Evolutionary conservation across 2,113 vertebrate species (phyloP).

Genomic region (Lagopus muta): DNA sequence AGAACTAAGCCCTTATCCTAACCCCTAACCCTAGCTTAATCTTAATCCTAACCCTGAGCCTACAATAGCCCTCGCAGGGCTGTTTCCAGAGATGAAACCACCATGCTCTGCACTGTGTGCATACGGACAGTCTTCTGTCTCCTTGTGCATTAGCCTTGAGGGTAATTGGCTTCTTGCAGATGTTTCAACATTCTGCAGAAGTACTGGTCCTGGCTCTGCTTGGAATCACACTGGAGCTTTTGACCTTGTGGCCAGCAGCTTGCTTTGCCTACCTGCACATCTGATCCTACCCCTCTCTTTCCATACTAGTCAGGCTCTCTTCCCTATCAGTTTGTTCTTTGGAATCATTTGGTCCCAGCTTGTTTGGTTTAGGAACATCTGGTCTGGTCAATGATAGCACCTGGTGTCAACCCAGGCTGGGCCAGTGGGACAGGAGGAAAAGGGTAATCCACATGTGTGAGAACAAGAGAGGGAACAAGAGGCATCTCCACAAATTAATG

Average conservation of each 20-base stretch:
- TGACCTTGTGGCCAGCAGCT: neutral
- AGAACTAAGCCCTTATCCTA: too few relatives aligned
- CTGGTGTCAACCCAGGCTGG: neutral
- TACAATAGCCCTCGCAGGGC: neutral
- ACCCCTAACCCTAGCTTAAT: too few relatives aligned
- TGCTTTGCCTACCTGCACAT: neutral
- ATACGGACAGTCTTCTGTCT: neutral
- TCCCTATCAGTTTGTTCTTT: neutral
- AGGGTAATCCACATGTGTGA: accelerated
- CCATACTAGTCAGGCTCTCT: neutral
- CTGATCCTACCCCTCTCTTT: neutral
- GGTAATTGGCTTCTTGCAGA: accelerated
- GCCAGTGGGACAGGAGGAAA: neutral
- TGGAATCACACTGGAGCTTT: neutral
- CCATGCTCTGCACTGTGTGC: too few relatives aligned
- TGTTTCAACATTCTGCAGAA: neutral
- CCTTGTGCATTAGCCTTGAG: neutral
- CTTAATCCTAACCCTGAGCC: too few relatives aligned
- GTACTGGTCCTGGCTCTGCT: accelerated
- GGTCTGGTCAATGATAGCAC: neutral
- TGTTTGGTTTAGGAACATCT: neutral
- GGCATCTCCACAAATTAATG: neutral
- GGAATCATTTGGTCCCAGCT: neutral
- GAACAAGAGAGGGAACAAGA: neutral
- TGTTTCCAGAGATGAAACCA: neutral